Evolutionary conservation across 30 jellyfish, hydroid and myxozoan genomes (phyloP).

Genomic region (Nemopilema nomurai): DNA sequence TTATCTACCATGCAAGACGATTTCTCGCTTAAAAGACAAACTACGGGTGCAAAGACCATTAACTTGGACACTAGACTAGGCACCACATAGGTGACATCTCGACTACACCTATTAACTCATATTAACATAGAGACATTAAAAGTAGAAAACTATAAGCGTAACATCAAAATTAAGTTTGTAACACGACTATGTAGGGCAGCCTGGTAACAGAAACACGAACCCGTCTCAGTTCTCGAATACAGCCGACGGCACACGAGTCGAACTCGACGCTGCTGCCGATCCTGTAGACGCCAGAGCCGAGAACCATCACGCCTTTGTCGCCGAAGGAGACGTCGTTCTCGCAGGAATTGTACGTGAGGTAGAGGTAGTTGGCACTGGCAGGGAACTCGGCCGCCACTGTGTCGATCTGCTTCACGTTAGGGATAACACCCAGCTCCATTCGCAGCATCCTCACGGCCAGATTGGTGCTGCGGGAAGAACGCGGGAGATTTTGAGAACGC

Average conservation of each 20-base stretch:
- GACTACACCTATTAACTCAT: too few species aligned
- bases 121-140: background rate
- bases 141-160: too few species aligned
- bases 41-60: too few species aligned
- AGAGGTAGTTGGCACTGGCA: conserved; percentile 94
- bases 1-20: too few species aligned
- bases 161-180: too few species aligned
- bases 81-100: too few species aligned
- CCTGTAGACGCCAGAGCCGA: conserved; percentile 99
- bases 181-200: too few species aligned
- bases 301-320: conserved; percentile 85
- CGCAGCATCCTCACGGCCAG: conserved; percentile 82
- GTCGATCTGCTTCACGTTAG: conserved; percentile 92
- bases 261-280: conserved; percentile 99
- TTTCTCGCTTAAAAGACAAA: too few species aligned
- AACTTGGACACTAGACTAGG: too few species aligned
- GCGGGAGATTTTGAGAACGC: too few species aligned
- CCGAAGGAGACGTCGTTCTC: conserved; percentile 79
- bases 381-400: conserved; percentile 99
- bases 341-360: conserved; percentile 86
- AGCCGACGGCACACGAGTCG: conserved; percentile 99
- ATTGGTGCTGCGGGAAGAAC: conserved; percentile 71
- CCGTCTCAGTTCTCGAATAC: conserved; percentile 88
- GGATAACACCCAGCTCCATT: conserved; percentile 69
- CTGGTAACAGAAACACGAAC: conserved; percentile 66